These are phyloP conservation scores for Dromococcyx pavoninus DNA, from an alignment of 2,797 vertebrate genomes.

Conservation along the genomic window DNA sequence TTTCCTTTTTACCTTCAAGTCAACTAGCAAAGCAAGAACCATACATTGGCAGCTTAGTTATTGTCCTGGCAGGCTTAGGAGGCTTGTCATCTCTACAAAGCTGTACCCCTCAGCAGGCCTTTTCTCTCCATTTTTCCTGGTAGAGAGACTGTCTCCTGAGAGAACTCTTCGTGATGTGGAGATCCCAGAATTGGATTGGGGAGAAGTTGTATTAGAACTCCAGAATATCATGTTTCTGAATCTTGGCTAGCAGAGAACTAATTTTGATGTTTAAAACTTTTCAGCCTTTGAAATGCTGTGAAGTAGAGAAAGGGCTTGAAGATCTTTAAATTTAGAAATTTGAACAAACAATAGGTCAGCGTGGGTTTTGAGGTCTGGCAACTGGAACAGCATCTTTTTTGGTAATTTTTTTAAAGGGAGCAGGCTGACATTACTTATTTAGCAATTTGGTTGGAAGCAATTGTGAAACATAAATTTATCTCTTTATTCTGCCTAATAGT, in stretches of 20 bases:
- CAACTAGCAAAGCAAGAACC: neutral
- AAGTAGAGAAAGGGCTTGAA: neutral
- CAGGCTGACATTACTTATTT: neutral
- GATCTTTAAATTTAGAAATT: neutral
- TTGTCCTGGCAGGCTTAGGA: neutral
- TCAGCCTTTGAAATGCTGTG: neutral
- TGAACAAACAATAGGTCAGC: neutral
- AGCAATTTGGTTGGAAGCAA: neutral
- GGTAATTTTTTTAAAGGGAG: neutral
- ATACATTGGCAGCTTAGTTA: neutral
- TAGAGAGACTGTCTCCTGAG: neutral
- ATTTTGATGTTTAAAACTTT: neutral
- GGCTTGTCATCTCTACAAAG: neutral
- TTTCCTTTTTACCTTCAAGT: neutral
- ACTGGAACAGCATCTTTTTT: neutral
- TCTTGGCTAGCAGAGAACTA: neutral
- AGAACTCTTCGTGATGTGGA: neutral
- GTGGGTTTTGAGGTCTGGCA: neutral
- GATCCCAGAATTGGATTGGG: neutral
- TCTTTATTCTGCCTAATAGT: neutral
- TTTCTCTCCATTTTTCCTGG: neutral
- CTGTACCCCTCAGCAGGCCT: neutral
- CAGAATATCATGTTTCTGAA: neutral
- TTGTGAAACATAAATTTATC: neutral
- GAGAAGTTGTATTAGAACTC: neutral